These are phyloP conservation scores for Odontocerum albicorne DNA, from an alignment of 2,888 invertebrate genomes.

Conservation along the genomic window DNA sequence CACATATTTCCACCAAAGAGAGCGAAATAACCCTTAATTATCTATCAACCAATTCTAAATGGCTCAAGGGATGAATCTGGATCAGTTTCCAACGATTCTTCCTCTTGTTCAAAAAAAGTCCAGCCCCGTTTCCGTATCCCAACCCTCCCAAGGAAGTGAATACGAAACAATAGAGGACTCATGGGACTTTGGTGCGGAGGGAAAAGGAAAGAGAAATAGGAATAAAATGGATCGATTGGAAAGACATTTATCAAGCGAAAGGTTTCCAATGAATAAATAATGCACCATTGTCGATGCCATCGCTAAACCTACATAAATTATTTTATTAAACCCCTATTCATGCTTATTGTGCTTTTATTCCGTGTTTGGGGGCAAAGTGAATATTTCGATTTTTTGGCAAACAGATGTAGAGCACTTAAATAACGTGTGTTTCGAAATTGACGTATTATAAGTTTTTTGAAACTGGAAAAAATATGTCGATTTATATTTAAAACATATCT, in stretches of 20 bases:
- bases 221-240: slow-evolving; percentile 34
- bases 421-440: slow-evolving; percentile 12
- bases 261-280: slow-evolving; percentile 37
- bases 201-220: neutral
- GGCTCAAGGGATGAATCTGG: too few species aligned
- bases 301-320: slow-evolving; percentile 36
- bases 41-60: too few species aligned
- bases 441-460: neutral
- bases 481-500: too few species aligned
- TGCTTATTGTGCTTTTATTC: slow-evolving; percentile 25
- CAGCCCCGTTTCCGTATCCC: too few species aligned
- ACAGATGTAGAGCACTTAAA: slow-evolving; percentile 32
- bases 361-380: slow-evolving; percentile 30
- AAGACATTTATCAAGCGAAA: slow-evolving; percentile 35
- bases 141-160: slow-evolving; percentile 6
- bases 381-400: slow-evolving; percentile 31
- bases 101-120: too few species aligned
- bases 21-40: too few species aligned
- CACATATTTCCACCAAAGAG: too few species aligned
- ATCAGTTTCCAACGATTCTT: too few species aligned
- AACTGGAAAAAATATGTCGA: neutral
- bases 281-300: slow-evolving; percentile 32
- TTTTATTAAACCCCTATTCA: slow-evolving; percentile 36
- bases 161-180: too few species aligned
- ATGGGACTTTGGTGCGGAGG: neutral